Evolutionary conservation across 2,797 vertebrate species (phyloP).

Genomic region (Melanotaenia pygmaea): DNA sequence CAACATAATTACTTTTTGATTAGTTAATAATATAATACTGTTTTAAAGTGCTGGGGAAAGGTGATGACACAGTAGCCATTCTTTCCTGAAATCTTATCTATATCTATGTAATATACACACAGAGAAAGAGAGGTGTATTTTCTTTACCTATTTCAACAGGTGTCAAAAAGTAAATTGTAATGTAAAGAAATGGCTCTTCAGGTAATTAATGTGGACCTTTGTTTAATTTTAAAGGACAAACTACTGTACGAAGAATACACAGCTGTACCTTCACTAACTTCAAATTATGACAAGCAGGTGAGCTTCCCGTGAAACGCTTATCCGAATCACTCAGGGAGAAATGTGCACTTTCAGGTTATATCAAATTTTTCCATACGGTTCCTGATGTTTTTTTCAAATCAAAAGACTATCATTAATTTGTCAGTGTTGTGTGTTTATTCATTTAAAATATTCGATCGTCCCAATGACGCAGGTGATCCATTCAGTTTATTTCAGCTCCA

Average conservation of each 20-base stretch:
- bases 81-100: background rate
- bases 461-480: no score
- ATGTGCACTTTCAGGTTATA: no score
- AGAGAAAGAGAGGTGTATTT: background rate
- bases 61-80: background rate
- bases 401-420: no score
- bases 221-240: background rate
- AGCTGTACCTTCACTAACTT: background rate
- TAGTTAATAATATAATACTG: slow-evolving; percentile 35
- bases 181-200: background rate
- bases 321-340: no score
- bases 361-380: no score
- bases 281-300: background rate
- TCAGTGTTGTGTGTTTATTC: no score
- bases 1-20: slow-evolving; percentile 34
- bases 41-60: slow-evolving; percentile 23
- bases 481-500: no score
- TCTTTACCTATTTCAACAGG: background rate
- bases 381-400: no score
- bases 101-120: background rate
- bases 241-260: background rate
- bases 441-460: no score
- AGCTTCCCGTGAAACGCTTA: no score
- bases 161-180: background rate
- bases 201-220: background rate